Evolutionary conservation across 1,140 invertebrate genomes (phyloP).

Genomic region (Dreissena polymorpha): DNA sequence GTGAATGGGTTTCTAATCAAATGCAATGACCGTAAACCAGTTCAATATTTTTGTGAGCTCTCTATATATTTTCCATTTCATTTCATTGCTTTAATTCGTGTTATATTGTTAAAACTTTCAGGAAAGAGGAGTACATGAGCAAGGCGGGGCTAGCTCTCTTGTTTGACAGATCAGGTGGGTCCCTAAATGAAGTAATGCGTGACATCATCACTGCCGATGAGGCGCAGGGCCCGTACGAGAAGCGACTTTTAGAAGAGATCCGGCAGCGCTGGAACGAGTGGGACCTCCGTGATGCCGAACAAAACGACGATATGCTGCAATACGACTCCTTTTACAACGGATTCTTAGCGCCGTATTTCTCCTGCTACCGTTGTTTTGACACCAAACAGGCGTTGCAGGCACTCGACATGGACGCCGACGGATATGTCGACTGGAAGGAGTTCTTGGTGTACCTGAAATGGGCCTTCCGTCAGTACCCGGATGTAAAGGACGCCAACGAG

Average conservation of each 20-base stretch:
- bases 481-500: background rate
- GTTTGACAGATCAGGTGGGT: no score
- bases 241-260: background rate
- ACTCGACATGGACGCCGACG: constrained; percentile 18
- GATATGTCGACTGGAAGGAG: constrained; percentile 12
- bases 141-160: constrained; percentile 14
- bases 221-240: background rate
- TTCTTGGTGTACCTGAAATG: no score
- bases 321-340: constrained; percentile 32
- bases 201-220: background rate
- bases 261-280: no score
- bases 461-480: constrained; percentile 12
- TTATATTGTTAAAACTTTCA: no score
- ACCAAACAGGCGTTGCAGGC: constrained; percentile 1
- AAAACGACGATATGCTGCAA: constrained; percentile 11
- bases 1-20: no score
- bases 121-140: constrained; percentile 39
- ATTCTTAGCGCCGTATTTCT: constrained; percentile 29
- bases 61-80: no score
- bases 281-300: constrained; percentile 1
- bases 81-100: no score
- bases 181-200: constrained; percentile 5
- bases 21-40: no score
- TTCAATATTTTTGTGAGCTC: no score
- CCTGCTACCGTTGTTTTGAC: constrained; percentile 27